Base-by-base conservation (phyloP, 2,797 vertebrate genomes). In the Pipistrellus pipistrellus region DNA sequence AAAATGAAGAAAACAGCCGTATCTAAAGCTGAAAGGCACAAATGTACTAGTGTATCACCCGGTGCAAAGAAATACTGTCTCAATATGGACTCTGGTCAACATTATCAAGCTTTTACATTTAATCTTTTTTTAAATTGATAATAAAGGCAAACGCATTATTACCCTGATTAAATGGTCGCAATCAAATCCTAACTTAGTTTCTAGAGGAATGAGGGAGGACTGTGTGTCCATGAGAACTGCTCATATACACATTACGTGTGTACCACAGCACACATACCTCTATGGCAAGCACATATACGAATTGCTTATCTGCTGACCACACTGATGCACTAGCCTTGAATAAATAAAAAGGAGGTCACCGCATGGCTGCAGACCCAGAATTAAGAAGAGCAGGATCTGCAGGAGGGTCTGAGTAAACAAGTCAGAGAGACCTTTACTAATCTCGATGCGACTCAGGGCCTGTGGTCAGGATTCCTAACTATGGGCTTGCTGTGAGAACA, bases 191-290 rank as follows among this genome's bases (percentile, higher is more conserved):
- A 41, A 75, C 21, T 57, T 4, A 1, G 1, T 75, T 81, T 35
- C 66, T 14, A 8, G 66, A 8, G 14, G 44, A 38, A 30, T 2
- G 18, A 64, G 66, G n/a, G 35, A 2, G 53, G 32, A 9, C 30
- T 27, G 5, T 10, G 48, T 3, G 17, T 44, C 46, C n/a, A 4
- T 11, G 30, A 89, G 48, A 62, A 30, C 1, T 0, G 38, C 7
- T 90, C 14, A 30, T 2, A 1, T 0, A 14, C 15, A 35, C 32
- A 1, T 38, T 41, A 48, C 4, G 44, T 32, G 32, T 11, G 25
- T 2, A 8, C 23, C 3, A 0, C 0, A 38, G 48, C 11, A 14
- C 1, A 6, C 7, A 23, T 0, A 2, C 4, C 4, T 69, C 35
- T 59, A 12, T 4, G 21, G 85, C 38, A 64, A 62, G 4, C 0